Evolutionary conservation across 2,797 vertebrate species (phyloP), one percentile per base, ranked within the genome.

Genomic region (Strix occidentalis): DNA sequence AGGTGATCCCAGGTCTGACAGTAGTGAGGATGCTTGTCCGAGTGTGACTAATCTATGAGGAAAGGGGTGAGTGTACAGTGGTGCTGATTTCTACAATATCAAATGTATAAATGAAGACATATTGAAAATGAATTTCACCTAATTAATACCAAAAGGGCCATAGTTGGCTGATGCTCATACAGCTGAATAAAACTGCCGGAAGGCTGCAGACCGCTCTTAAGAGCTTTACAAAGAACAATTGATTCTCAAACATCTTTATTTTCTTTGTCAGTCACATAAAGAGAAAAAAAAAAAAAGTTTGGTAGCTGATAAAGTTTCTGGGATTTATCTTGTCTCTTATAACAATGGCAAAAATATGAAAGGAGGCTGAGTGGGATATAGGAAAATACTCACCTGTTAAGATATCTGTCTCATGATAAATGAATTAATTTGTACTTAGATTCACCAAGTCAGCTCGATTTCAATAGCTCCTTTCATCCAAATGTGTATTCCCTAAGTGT

Each of bases 71-170:
- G 84, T 54, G n/a, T 68, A 84, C 37, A 90, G 87, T 83, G 72
- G 64, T 64, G 51, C 64, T 39, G 17, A 80, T 84, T 93, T 91
- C 86, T 82, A 74, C 90, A 93, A 48, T 94, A 83, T 24, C 63
- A 50, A 68, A 63, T 54, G 25, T 58, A 92, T 90, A 95, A 96
- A 92, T 58, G 54, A 91, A 72, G 45, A 53, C 7, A 26, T 18
- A 10, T 74, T 80, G 93, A 96, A 97, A 97, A 97, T 85, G 54
- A 97, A 96, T 95, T 93, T 94, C 95, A 96, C 95, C 88, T 91
- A 94, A 85, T 97, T 97, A 96, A 91, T 94, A 83, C 96, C 74
- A 93, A 92, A 96, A 93, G 66, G 4, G 7, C 16, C 20, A 39
- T 50, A 72, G 16, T 28, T 84, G 45, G 45, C 60, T 70, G 60